phyloP scores from a whole-genome alignment of 2,113 vertebrate genomes.

The Calyptomena viridis region DNA sequence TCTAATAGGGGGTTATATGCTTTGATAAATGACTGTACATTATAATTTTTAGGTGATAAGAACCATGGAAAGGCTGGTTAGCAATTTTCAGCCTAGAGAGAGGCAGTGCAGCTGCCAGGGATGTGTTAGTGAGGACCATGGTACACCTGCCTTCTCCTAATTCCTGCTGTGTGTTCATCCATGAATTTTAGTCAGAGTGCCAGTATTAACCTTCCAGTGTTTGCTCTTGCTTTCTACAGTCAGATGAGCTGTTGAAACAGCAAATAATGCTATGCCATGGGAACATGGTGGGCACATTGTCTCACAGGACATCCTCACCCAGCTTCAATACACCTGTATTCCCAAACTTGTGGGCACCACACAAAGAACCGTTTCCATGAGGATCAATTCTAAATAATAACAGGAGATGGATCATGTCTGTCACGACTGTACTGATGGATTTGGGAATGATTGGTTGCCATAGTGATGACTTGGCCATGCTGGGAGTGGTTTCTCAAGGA shows the following conservation, averaged over 20 bases:
- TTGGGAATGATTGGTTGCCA: conserved; percentile 56
- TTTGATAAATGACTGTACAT: not conserved
- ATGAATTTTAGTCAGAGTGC: not conserved
- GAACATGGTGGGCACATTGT: not conserved
- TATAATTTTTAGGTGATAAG: not conserved
- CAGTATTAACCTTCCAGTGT: not conserved
- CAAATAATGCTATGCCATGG: not conserved
- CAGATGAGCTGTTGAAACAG: not conserved
- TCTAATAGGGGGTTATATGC: not conserved
- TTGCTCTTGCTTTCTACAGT: not conserved
- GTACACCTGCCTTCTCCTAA: not conserved
- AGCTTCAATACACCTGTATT: not conserved
- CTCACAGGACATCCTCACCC: not conserved
- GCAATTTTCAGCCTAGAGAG: not conserved
- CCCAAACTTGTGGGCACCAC: not conserved
- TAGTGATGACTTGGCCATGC: conserved; percentile 30
- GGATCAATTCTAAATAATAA: not conserved
- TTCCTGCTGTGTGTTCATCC: not conserved
- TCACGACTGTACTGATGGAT: not conserved
- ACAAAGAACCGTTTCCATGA: not conserved
- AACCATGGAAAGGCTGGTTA: not conserved
- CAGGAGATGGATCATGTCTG: not conserved
- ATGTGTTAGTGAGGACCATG: not conserved
- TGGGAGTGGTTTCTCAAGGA: conserved; percentile 49
- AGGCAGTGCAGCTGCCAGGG: not conserved